Evolutionary conservation across 2,113 vertebrate genomes (phyloP).

Genomic region (Phaethornis superciliosus): DNA sequence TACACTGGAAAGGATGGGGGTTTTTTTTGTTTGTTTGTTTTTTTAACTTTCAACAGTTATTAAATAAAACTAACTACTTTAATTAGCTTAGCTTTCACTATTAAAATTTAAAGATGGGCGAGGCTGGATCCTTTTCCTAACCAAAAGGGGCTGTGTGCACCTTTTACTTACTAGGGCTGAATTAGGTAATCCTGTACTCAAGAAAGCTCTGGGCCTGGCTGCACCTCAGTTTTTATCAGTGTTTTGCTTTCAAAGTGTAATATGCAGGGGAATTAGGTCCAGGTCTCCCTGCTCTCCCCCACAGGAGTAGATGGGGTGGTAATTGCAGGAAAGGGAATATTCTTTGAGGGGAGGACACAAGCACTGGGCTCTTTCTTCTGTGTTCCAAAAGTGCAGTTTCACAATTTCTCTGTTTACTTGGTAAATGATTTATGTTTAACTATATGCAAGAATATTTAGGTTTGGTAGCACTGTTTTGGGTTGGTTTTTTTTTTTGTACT

Average conservation of each 20-base stretch:
- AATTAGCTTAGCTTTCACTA: not conserved
- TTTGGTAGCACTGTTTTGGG: not conserved
- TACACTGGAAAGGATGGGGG: not conserved
- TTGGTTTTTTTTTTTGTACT: not conserved
- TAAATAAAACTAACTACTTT: not conserved
- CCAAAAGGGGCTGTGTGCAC: not conserved
- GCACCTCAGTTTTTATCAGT: rapidly evolving
- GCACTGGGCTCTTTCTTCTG: not conserved
- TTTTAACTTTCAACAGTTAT: not conserved
- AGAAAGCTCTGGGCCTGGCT: not conserved
- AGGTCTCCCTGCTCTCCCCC: rapidly evolving
- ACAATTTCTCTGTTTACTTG: not conserved
- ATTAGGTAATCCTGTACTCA: not conserved
- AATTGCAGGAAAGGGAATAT: not conserved
- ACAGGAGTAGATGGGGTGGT: rapidly evolving
- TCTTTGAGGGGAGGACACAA: rapidly evolving
- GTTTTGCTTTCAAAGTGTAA: not conserved
- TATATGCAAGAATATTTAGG: not conserved
- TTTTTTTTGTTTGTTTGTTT: not conserved
- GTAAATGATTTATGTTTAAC: not conserved
- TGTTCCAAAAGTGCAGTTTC: not conserved
- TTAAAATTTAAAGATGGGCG: not conserved
- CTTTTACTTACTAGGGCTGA: not conserved
- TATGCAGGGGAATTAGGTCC: rapidly evolving
- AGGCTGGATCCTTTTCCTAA: not conserved